phyloP scores from a whole-genome alignment of 2,797 vertebrate species.

The Sparus aurata region DNA sequence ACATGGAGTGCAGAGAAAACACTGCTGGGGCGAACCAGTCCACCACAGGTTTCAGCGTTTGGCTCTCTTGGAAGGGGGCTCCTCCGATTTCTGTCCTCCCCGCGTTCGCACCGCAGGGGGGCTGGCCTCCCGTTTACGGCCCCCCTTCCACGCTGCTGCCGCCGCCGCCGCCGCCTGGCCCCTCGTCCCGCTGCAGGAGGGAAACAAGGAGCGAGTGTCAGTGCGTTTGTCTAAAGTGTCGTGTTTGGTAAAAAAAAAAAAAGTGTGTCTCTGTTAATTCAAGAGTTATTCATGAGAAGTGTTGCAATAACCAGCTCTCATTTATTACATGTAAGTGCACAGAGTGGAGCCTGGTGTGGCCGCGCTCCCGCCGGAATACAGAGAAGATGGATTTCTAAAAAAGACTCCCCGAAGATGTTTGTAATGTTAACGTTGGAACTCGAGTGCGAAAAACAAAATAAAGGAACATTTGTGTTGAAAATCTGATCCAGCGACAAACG shows the following conservation, averaged over 20 bases:
- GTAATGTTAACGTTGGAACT: conserved; percentile 1
- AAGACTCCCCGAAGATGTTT: background rate
- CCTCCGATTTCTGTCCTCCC: conserved; percentile 90
- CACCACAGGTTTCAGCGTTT: conserved; percentile 87
- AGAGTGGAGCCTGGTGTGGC: conserved; percentile 18
- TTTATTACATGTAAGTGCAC: conserved; percentile 4
- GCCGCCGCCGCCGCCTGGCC: conserved; percentile 79
- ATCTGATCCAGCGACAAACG: background rate
- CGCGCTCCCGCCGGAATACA: background rate
- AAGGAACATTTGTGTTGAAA: background rate
- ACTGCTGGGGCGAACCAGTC: conserved; percentile 38
- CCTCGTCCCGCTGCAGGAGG: conserved; percentile 85
- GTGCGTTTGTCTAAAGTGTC: conserved; percentile 58
- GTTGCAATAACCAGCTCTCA: conserved; percentile 27
- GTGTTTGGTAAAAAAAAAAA: conserved; percentile 44
- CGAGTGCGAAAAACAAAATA: background rate
- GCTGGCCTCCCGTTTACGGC: conserved; percentile 90
- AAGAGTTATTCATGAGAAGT: conserved; percentile 43
- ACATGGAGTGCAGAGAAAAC: conserved; percentile 53
- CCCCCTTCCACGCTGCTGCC: conserved; percentile 83
- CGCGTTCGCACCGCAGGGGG: conserved; percentile 89
- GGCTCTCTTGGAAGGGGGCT: conserved; percentile 89
- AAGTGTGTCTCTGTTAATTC: conserved; percentile 54
- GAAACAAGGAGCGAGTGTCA: conserved; percentile 71
- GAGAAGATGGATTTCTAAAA: conserved; percentile 35